Evolutionary conservation across 2,888 invertebrate genomes (phyloP), one percentile per base, ranked within the genome.

Genomic region (Drosophila niveifrons): DNA sequence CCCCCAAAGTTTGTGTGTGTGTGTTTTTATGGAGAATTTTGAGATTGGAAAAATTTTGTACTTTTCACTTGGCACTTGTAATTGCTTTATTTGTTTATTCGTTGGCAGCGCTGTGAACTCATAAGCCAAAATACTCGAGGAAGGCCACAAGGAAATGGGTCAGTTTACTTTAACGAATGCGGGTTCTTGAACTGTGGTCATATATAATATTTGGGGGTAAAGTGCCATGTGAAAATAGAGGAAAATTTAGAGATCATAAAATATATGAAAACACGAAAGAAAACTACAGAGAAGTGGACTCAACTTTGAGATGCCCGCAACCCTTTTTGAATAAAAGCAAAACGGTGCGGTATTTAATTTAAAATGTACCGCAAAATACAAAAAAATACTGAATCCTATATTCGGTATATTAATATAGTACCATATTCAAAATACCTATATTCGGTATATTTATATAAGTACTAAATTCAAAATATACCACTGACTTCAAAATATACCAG

Each of bases 31-130:
- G 62, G 64, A 47, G 63, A 57, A 61, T 68, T 53, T 70, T 48
- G 63, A 61, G 72, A 67, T 70, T 69, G 72, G 75, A 72, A 88
- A 82, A 80, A 50, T 85, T 85, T 71, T 71, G 28, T 23, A 23
- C 66, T 67, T 73, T 80, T 71, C 78, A 71, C 62, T 78, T 80
- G 70, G 62, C 80, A 74, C 72, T 74, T 74, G 73, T 61, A 80
- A 76, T 82, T 70, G 55, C 48, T 74, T 72, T 74, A 69, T 75
- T 80, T 74, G 56, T 77, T 85, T 80, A 72, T 55, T 65, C 23
- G 23, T 23, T 75, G 62, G 41, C 17, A 48, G 10, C 48, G 13
- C 31, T 43, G 11, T 57, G 68, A 41, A 68, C 56, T 55, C 51
- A 62, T 43, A 51, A 50, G 52, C 17, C 8, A 51, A 63, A 62